A percentile compares a stretch with the other conserved stretches of the same genome.
These are phyloP conservation scores for Knipowitschia caucasica DNA, from an alignment of 2,797 vertebrate genomes.

Conservation along the genomic window DNA sequence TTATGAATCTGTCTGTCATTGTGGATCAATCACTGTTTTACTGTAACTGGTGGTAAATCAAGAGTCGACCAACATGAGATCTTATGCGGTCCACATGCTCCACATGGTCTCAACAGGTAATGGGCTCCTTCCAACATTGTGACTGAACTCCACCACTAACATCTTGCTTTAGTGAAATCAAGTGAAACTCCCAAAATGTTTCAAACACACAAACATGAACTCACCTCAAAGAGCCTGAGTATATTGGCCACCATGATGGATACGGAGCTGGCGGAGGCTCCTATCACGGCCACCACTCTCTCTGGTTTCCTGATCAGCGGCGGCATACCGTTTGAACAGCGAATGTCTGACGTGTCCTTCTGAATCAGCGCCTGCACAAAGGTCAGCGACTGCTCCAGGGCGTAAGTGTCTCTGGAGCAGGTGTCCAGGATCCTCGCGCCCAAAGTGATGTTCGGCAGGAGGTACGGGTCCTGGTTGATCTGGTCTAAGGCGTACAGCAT, in stretches of 20 bases:
- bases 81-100: too few species aligned
- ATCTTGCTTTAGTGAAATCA: too few species aligned
- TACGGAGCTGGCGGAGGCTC: conserved; percentile 87
- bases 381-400: conserved; percentile 88
- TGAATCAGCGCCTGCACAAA: conserved; percentile 86
- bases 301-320: conserved; percentile 80
- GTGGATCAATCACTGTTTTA: too few species aligned
- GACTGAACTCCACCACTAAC: too few species aligned
- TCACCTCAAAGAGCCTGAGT: conserved; percentile 85
- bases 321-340: conserved; percentile 78
- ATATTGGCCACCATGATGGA: conserved; percentile 96
- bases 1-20: too few species aligned
- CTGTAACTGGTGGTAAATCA: too few species aligned
- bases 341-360: conserved; percentile 77
- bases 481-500: conserved; percentile 90
- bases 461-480: conserved; percentile 80
- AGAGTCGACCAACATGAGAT: too few species aligned
- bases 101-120: too few species aligned
- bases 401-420: conserved; percentile 94
- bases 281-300: conserved; percentile 84
- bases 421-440: conserved; percentile 91
- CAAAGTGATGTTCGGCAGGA: conserved; percentile 86
- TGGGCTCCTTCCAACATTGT: too few species aligned
- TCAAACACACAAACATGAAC: not conserved
- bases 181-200: not conserved